Evolutionary conservation across 92 coral and sea anemone genomes (phyloP), one percentile per base, ranked within the genome.

Genomic region (Hydrozoanthus gracilis): DNA sequence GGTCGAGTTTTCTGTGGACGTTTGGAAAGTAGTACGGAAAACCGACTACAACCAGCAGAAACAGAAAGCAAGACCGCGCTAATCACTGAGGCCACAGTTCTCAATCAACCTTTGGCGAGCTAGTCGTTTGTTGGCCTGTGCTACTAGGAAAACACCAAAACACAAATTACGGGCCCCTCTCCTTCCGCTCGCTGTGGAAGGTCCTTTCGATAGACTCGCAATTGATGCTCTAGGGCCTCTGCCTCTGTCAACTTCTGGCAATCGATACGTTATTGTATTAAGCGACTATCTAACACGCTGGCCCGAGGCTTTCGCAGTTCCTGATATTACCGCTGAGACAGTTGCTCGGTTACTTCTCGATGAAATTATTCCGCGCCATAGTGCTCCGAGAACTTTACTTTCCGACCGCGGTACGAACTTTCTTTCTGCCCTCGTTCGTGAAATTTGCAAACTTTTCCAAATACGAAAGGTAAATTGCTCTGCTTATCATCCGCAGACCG

Each of bases 271-370:
- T 27, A 80, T 89, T 2, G 92, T 85, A 7, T 90, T 94, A 39
- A 80, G 83, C 4, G 95, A 92, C 64, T 89, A 88, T 18, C 82
- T 92, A 4, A 89, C 95, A 0, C 62, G 87, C 9, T 93, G 97
- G 97, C 91, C 90, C 2, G 96, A 93, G 70, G 91, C 88, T n/a
- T 93, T 93, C 61, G 78, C 95, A 7, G 89, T 93, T 18, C 84
- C 88, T 0, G 72, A 79, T 78, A 82, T 83, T 0, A 90, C 89
- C 0, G 93, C 97, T 12, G 55, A 71, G 46, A 71, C 76, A n/a
- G 76, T 80, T 12, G 86, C 74, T 55, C 51, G 51, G 44, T 66
- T 80, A 56, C 71, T 80, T 35, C 71, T 80, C 16, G 44, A 80
- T 4, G 70, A 80, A 17, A 80, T 56, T 11, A 80, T 80, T 56